Evolutionary conservation across 2,797 vertebrate species (phyloP), one percentile per base, ranked within the genome.

Genomic region (Mycteria americana): DNA sequence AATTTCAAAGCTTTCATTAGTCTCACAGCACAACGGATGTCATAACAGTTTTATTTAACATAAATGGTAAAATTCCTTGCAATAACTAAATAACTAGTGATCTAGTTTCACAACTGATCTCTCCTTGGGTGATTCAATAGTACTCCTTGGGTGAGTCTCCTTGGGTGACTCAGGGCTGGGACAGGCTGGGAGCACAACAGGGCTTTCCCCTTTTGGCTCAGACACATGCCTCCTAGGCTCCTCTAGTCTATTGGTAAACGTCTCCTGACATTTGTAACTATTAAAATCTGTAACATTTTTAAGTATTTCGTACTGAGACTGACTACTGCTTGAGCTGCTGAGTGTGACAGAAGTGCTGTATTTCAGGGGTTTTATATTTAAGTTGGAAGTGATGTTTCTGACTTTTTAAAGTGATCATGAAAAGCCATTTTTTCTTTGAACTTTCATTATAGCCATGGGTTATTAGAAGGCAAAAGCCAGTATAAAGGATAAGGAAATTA

Each of bases 151-250:
- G n/a, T n/a, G n/a, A n/a, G n/a, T 54, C 35, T 59, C 35, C 21
- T 91, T 50, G 21, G 9, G 6, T 65, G n/a, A 21, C 51, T 28
- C 5, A 1, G 17, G 35, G 39, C 57, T 21, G 53, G 69, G 39
- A 75, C 39, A 68, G 64, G 7, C 48, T 63, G 12, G 18, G 25
- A 70, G 24, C 18, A 1, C 28, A 45, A 43, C 15, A 69, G 12
- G 3, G 7, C 46, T 67, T 84, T 82, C 16, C 51, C 50, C 11
- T 70, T 74, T 67, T 27, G 31, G 24, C 69, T 63, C 64, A 65
- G 60, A 17, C 17, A 0, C 1, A 0, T 25, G n/a, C 31, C 27
- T 85, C 17, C 35, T n/a, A 39, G 35, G 31, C 41, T 73, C 6
- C 15, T 57, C 41, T 60, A 31, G 15, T 35, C 51, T 67, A 33